Evolutionary conservation across 1,140 invertebrate species (phyloP), one percentile per base, ranked within the genome.

Genomic region (Lerema accius): DNA sequence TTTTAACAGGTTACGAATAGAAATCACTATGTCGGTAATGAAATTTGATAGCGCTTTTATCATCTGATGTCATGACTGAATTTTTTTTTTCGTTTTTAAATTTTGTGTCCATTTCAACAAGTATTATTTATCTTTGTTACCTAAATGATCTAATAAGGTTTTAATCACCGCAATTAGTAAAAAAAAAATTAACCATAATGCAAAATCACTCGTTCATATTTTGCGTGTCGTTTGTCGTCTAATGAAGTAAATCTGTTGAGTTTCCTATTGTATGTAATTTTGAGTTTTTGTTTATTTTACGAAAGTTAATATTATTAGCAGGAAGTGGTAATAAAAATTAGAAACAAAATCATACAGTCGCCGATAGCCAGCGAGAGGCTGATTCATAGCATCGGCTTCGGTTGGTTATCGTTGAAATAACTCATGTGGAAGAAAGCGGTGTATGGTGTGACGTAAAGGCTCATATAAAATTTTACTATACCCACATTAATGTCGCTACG

Each of bases 401-500:
- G 15, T 59, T 59, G 66, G 68, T 82, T 86, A 86, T 86, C 80
- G 80, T 61, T 68, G 65, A 67, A 67, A 71, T 70, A 79, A 80
- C 68, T 81, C 76, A 75, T 78, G 71, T 78, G 80, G 75, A 84
- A 77, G 78, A 83, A 88, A 81, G 83, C 78, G 73, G 63, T 56
- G 69, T 82, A 65, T 67, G 68, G 61, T 74, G 63, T 87, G 86
- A 89, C 83, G 85, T 90, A 84, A 86, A 83, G 69, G 78, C 78
- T 84, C 85, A 86, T 88, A 90, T 90, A 90, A 90, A 37, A 89
- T 88, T 90, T 90, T 89, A 87, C 85, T 89, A 86, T 88, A 81
- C 76, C 76, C 80, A 85, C 84, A 90, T 90, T 89, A 90, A 89
- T 88, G 85, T 90, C 84, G 81, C 79, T 83, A 88, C 85, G 86